These are phyloP conservation scores for Philereme transversata DNA, from an alignment of 2,888 invertebrate genomes.

Conservation along the genomic window DNA sequence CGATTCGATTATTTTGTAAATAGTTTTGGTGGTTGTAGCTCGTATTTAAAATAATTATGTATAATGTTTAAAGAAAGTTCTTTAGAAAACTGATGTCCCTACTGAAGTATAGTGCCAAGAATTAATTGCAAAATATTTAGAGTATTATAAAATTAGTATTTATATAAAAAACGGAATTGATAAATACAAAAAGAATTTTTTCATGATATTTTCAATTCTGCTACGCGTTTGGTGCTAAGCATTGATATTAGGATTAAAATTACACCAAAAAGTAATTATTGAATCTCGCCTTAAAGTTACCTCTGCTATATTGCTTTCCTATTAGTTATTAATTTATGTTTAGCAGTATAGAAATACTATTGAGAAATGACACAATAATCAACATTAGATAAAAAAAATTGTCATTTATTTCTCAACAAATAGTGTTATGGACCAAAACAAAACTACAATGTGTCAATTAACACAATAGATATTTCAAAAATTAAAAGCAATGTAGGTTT, in stretches of 20 bases:
- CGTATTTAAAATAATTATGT: constrained; percentile 12
- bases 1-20: constrained; percentile 32
- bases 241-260: constrained; percentile 41
- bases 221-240: constrained; percentile 63
- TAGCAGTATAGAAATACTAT: constrained; percentile 16
- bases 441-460: constrained; percentile 73
- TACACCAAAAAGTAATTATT: constrained; percentile 56
- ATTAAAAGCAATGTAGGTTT: constrained; percentile 19
- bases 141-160: constrained; percentile 18
- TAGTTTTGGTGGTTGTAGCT: constrained; percentile 31
- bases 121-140: constrained; percentile 26
- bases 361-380: constrained; percentile 20
- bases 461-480: constrained; percentile 46
- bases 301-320: constrained; percentile 43
- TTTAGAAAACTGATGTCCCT: not conserved
- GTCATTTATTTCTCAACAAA: constrained; percentile 36
- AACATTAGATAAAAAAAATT: not conserved
- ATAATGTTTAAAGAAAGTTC: too few species aligned
- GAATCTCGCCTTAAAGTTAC: constrained; percentile 52
- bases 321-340: constrained; percentile 11
- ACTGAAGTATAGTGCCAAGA: constrained; percentile 46
- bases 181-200: constrained; percentile 41
- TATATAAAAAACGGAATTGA: constrained; percentile 30
- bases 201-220: constrained; percentile 45
- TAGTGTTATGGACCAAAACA: constrained; percentile 66